Conservation (phyloP, 2,888 invertebrate species). For the Taenaris catops region DNA sequence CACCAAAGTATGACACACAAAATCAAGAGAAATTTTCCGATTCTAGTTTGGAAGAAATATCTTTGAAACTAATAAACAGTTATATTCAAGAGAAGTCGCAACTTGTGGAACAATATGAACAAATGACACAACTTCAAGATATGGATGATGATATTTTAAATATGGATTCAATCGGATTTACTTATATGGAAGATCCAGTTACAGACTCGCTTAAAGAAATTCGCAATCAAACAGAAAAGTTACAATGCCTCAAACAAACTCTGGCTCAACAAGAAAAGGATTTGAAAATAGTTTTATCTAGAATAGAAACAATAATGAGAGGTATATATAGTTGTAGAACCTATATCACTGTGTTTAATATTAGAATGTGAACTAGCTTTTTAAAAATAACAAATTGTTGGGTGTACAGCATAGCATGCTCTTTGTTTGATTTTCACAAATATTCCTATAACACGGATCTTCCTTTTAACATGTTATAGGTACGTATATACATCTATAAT, state of each 20-base stretch:
- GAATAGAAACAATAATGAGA: constrained; percentile 50
- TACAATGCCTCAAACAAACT: constrained; percentile 81
- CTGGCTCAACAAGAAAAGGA: constrained; percentile 82
- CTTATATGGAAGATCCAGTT: constrained; percentile 80
- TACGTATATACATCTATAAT: no score
- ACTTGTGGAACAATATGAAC: constrained; percentile 83
- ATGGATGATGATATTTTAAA: constrained; percentile 71
- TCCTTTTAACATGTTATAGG: no score
- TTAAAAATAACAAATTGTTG: no score
- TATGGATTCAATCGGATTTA: constrained; percentile 82
- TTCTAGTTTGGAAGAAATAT: constrained; percentile 88
- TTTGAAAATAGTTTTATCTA: constrained; percentile 68
- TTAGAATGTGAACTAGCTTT: no score
- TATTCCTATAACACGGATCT: no score
- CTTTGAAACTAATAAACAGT: constrained; percentile 84
- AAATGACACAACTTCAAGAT: constrained; percentile 83
- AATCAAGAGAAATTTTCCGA: constrained; percentile 77
- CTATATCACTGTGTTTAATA: no score
- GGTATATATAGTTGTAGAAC: no score
- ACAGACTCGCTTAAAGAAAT: constrained; percentile 83
- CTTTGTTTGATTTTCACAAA: no score
- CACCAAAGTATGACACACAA: constrained; percentile 79
- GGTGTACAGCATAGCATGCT: no score
- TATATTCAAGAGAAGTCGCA: constrained; percentile 85
- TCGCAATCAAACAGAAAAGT: constrained; percentile 81